These are phyloP conservation scores for Nasonovia ribisnigri DNA, from an alignment of 2,888 invertebrate genomes.

Conservation along the genomic window DNA sequence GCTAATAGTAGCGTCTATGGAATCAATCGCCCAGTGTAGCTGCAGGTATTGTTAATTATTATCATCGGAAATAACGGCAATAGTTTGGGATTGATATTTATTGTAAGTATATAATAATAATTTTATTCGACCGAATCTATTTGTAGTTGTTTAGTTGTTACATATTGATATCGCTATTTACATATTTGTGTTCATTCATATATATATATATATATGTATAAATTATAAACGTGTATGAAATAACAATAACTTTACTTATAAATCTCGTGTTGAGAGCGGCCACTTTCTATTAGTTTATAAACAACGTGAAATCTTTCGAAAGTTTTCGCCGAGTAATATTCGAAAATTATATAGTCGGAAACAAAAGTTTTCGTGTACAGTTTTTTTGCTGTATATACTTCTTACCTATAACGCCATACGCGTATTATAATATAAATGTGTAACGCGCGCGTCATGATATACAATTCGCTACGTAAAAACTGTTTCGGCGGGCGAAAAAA, in stretches of 20 bases:
- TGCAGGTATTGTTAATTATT: not conserved
- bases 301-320: constrained; percentile 48
- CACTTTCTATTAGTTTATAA: constrained; percentile 56
- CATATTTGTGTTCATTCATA: not conserved
- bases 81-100: constrained; percentile 34
- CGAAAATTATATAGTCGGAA: constrained; percentile 45
- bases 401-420: not conserved
- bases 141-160: not conserved
- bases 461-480: not conserved
- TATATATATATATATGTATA: not conserved
- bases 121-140: constrained; percentile 1
- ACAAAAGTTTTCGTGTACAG: constrained; percentile 50
- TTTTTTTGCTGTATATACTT: not conserved
- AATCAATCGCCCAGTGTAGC: not conserved
- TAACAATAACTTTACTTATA: constrained; percentile 55
- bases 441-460: not conserved
- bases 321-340: constrained; percentile 54
- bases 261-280: constrained; percentile 41
- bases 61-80: not conserved
- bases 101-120: not conserved
- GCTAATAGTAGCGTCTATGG: not conserved
- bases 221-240: constrained; percentile 25
- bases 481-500: not conserved
- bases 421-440: constrained; percentile 33
- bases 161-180: not conserved